Evolutionary conservation across 2,113 vertebrate species (phyloP), one percentile per base, ranked within the genome.

Genomic region (Sturnira hondurensis): DNA sequence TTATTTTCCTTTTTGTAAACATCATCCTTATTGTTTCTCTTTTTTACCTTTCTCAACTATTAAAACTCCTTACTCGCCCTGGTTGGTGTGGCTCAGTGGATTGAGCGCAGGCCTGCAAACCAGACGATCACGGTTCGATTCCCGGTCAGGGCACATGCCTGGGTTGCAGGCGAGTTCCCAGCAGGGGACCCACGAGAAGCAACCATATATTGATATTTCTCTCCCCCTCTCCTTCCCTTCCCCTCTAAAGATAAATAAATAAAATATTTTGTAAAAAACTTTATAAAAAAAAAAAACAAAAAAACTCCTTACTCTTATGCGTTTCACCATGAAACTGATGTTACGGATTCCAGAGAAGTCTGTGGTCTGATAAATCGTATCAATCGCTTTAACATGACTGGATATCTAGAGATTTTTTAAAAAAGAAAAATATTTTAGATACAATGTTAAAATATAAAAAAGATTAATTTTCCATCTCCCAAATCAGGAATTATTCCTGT

Each of bases 291-390:
- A n/a, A n/a, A n/a, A n/a, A n/a, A n/a, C n/a, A n/a, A n/a, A n/a
- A 26, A 68, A 96, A 86, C 70, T 97, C 98, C 99, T 99, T 98
- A 99, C 99, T 98, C 98, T 98, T 96, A 99, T 99, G 96, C 99
- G 98, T 98, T 99, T 99, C 97, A 99, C 99, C 99, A 99, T 99
- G 98, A 99, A 99, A 98, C 99, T 99, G 98, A 99, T 99, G 97
- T 99, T 99, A 94, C 99, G 98, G 91, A 99, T 99, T 89, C 99
- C 99, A 77, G 98, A 98, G 98, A 99, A 99, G 98, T 99, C 99
- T 63, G 99, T 99, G 94, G 97, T 98, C 98, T 99, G 99, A 98
- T 99, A 99, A 98, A 99, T 99, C 58, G 99, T 99, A 98, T 99
- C 99, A 86, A 99, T 99, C 0, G 99, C 99, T 98, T 99, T 99